Evolutionary conservation across 2,797 vertebrate species (phyloP).

Genomic region (Cheirogaleus major): DNA sequence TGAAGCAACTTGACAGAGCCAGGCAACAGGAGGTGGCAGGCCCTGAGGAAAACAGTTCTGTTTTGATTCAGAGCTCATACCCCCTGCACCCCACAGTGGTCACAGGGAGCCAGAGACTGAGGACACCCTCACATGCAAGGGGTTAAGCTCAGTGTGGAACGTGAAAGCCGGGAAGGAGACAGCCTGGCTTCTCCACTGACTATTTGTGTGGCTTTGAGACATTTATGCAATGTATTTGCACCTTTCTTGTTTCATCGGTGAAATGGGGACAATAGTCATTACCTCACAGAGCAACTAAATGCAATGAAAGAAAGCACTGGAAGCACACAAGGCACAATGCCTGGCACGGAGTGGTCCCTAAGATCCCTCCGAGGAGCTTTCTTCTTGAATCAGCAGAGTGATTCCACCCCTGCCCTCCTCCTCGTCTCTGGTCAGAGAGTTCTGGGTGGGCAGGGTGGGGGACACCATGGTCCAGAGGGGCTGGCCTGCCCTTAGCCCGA

Average conservation of each 20-base stretch:
- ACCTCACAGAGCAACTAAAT: background rate
- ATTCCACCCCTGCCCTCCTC: background rate
- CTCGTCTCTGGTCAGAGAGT: background rate
- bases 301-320: background rate
- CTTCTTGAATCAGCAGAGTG: slow-evolving; percentile 33
- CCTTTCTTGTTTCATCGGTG: background rate
- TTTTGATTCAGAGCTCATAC: background rate
- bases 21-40: background rate
- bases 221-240: background rate
- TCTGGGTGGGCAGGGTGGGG: background rate
- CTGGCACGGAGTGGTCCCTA: background rate
- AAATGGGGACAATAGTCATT: background rate
- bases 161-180: background rate
- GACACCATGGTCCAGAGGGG: background rate
- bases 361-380: background rate
- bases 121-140: background rate
- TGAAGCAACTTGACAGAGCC: background rate
- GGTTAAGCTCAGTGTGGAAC: background rate
- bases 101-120: background rate
- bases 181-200: background rate
- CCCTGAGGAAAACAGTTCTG: background rate
- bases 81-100: background rate
- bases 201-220: background rate
- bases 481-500: background rate
- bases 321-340: background rate